A percentile compares a stretch with the other conserved stretches of the same genome.
These are phyloP conservation scores for Anaspis maculata DNA, from an alignment of 2,888 invertebrate species.

Conservation along the genomic window DNA sequence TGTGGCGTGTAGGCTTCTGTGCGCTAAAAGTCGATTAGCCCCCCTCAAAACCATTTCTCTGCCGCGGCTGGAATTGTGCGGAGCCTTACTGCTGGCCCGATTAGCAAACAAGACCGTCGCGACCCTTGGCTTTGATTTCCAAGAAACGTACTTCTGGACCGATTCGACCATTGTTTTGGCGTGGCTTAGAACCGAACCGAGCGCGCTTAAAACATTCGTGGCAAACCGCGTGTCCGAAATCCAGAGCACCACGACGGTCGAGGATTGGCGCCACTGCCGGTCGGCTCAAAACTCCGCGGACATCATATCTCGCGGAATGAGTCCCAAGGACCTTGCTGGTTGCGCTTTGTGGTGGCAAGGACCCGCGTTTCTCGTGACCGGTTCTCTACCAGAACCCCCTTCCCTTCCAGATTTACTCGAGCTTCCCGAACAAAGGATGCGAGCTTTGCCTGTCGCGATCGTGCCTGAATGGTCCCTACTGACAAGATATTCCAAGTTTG, in stretches of 20 bases:
- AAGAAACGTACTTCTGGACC: conserved; percentile 1
- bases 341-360: conserved; percentile 1
- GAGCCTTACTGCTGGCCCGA: conserved; percentile 7
- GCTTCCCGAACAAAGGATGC: no score
- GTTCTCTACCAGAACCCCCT: no score
- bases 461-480: no score
- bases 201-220: conserved; percentile 7
- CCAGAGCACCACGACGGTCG: neutral
- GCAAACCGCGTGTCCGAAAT: conserved; percentile 10
- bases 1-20: neutral
- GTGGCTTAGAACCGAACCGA: conserved; percentile 2
- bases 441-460: no score
- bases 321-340: conserved; percentile 2
- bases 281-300: conserved; percentile 8
- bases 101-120: conserved; percentile 2
- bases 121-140: neutral
- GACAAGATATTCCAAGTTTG: no score
- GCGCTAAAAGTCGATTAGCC: conserved; percentile 9
- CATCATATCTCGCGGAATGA: conserved; percentile 2
- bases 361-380: no score
- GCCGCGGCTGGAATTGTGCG: conserved; percentile 11
- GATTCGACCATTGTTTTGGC: conserved; percentile 8
- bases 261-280: conserved; percentile 5
- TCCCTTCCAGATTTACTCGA: no score
- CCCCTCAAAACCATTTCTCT: conserved; percentile 9